These are phyloP conservation scores for Melinaea marsaeus DNA, from an alignment of 2,888 invertebrate genomes.

Conservation along the genomic window DNA sequence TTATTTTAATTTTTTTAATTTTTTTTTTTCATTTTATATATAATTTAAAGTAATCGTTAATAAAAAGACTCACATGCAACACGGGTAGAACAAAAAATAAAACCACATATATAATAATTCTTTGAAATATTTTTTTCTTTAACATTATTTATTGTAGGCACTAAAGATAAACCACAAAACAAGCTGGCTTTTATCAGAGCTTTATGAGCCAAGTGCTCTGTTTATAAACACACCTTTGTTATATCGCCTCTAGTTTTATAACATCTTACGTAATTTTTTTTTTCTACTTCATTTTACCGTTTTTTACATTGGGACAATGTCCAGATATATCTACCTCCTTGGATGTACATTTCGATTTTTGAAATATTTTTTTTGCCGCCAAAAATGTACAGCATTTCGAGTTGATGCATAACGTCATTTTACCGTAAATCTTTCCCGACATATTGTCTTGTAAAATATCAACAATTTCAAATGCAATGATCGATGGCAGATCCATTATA, in stretches of 20 bases:
- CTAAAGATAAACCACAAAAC: slow-evolving; percentile 26
- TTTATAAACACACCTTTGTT: slow-evolving; percentile 33
- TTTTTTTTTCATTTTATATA: slow-evolving; percentile 10
- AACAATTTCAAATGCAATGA: slow-evolving; percentile 62
- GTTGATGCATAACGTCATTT: slow-evolving; percentile 62
- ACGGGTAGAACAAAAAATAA: slow-evolving; percentile 16
- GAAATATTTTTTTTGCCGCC: slow-evolving; percentile 56
- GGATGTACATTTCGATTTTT: slow-evolving; percentile 54
- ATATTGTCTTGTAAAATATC: slow-evolving; percentile 65
- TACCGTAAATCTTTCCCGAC: slow-evolving; percentile 64
- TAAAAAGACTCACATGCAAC: slow-evolving; percentile 17
- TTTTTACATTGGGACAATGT: slow-evolving; percentile 58
- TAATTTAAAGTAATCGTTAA: neutral
- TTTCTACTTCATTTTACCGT: slow-evolving; percentile 40
- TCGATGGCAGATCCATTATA: slow-evolving; percentile 66
- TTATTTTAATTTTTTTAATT: slow-evolving; percentile 12
- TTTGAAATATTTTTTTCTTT: slow-evolving; percentile 17
- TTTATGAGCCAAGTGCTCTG: slow-evolving; percentile 26
- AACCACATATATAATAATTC: slow-evolving; percentile 12
- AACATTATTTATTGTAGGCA: slow-evolving; percentile 17
- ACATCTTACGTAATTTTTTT: slow-evolving; percentile 37
- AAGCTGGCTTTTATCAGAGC: slow-evolving; percentile 31
- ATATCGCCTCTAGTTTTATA: slow-evolving; percentile 22
- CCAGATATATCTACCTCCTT: slow-evolving; percentile 55
- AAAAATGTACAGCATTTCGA: slow-evolving; percentile 61